phyloP scores from a whole-genome alignment of 1,140 invertebrate genomes.

The Thrips palmi region DNA sequence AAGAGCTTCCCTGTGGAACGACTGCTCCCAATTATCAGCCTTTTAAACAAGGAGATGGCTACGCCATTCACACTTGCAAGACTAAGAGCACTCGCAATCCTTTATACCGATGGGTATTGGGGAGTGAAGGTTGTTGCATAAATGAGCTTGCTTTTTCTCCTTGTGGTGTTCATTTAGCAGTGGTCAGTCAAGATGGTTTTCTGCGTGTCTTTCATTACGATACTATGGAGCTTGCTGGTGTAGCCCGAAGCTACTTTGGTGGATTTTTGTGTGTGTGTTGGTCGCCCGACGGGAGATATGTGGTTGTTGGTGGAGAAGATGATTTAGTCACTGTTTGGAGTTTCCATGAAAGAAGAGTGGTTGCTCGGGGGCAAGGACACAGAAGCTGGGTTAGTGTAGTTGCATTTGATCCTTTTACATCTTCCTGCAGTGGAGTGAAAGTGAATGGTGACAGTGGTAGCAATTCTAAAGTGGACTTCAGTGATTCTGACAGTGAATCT shows the following conservation, averaged over 20 bases:
- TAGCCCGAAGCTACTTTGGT: conserved; percentile 90
- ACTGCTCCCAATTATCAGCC: conserved; percentile 77
- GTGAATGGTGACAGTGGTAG: too few relatives aligned
- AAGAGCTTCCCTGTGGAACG: conserved; percentile 76
- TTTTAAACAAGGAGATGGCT: conserved; percentile 90
- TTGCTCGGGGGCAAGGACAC: conserved; percentile 86
- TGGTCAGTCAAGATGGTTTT: conserved; percentile 92
- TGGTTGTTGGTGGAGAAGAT: conserved; percentile 95
- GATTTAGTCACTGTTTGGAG: conserved; percentile 98
- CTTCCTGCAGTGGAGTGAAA: too few relatives aligned
- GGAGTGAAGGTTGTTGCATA: conserved; percentile 66
- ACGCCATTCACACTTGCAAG: conserved; percentile 87
- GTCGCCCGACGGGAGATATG: conserved; percentile 90
- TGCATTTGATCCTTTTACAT: conserved; percentile 87
- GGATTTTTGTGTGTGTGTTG: conserved; percentile 91
- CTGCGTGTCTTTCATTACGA: conserved; percentile 93
- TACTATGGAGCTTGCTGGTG: conserved; percentile 84
- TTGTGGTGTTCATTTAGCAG: conserved; percentile 77
- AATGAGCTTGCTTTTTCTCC: conserved; percentile 97
- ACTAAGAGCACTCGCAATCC: conserved; percentile 93
- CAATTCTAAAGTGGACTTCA: conserved; percentile 16
- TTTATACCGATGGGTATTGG: conserved; percentile 70
- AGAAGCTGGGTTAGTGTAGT: conserved; percentile 95
- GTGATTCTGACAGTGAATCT: too few relatives aligned
- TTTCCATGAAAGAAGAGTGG: conserved; percentile 76